Evolutionary conservation across 30 jellyfish, hydroid and myxozoan genomes (phyloP), one percentile per base, ranked within the genome.

Genomic region (Turritopsis rubra): DNA sequence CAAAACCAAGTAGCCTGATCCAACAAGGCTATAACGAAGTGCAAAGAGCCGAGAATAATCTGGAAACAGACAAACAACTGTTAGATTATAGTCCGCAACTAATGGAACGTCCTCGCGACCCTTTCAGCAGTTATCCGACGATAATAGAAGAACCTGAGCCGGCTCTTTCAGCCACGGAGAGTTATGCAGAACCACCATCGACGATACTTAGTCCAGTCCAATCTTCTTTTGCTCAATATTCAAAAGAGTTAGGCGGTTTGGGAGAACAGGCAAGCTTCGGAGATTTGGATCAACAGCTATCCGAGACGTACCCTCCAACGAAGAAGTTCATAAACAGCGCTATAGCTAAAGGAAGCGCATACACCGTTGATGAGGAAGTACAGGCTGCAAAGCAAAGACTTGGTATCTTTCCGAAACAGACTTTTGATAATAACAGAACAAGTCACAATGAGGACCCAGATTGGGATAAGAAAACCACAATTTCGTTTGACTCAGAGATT

Each of bases 271-370:
- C 60, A 41, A 41, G 9, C 13, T 41, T 41, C 60, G 60, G 60
- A 41, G 60, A 41, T 3, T 41, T 41, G 9, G 60, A 41, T 41
- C 60, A 41, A 13, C 60, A 41, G 60, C 60, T 41, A 41, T 41
- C 60, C 5, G 60, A 41, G 60, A 41, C 60, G 60, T 41, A 41
- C 60, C 60, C 60, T 5, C 60, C 60, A 5, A 41, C 60, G 1
- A 72, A 72, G 22, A 72, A 72, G 52, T 22, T 18, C 81, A 19
- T 20, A 17, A 18, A 60, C n/a, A 80, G 87, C 52, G 87, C 53
- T 24, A 22, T 54, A 13, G 54, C 54, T 80, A 80, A 80, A 80
- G 87, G 87, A n/a, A 80, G 87, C 28, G 81, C 52, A 21, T 80
- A 80, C 66, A 80, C 87, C 81, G 23, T 52, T 8, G 65, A 80